Evolutionary conservation across 2,797 vertebrate genomes (phyloP), one percentile per base, ranked within the genome.

Genomic region (Margarornis squamiger): DNA sequence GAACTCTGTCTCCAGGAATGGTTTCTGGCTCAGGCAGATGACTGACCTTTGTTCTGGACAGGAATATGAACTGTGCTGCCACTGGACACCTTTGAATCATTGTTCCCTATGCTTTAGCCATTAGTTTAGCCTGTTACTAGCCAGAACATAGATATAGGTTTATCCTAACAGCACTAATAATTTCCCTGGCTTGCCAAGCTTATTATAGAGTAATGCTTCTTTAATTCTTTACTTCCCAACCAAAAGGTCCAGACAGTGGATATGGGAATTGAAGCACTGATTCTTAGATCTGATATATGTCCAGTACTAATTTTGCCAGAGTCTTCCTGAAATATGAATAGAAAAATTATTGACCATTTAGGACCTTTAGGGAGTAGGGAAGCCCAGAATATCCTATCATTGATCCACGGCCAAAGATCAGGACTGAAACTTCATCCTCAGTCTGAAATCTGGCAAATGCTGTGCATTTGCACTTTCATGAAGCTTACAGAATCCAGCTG

Each of bases 191-290:
- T 82, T 88, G 76, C 62, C 67, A 90, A 85, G 39, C 12, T 71
- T 82, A 23, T 77, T 88, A 70, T 18, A 78, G 36, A 57, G 14
- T 59, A 86, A 90, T 84, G 66, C 5, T 95, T 57, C 78, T 65
- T 87, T 74, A 94, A 92, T 89, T 83, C 73, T 68, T 93, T 59
- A 77, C 58, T 92, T 94, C 65, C 59, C 32, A 52, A 30, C 30
- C 38, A n/a, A 82, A 85, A 90, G 21, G 20, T 77, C 52, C 79
- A 88, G 51, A 52, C 7, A 58, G 15, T 12, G 14, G 61, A 74
- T 51, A 27, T 49, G 66, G 58, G 58, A 93, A 86, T 30, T 83
- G 39, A 22, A 84, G 49, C 32, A 48, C 52, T 29, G 32, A 74
- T n/a, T 67, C 66, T 67, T 86, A 77, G 46, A 92, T 29, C 45